Evolutionary conservation across 2,113 vertebrate species (phyloP), one percentile per base, ranked within the genome.

Genomic region (Erythrolamprus reginae): DNA sequence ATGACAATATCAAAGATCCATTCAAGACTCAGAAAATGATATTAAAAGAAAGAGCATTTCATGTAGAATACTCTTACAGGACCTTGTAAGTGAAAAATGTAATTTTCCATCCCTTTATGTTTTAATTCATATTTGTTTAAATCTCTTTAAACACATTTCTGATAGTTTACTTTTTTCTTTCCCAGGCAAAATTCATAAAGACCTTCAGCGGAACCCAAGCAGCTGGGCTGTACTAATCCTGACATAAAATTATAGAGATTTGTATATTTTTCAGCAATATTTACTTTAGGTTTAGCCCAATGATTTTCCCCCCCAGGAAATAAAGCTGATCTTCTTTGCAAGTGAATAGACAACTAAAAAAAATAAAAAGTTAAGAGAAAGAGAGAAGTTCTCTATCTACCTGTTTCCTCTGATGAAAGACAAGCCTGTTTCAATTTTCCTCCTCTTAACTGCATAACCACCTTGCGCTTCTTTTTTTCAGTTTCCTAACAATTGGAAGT

Each of bases 201-300:
- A 95, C 95, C 90, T 96, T 95, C 95, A 93, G 92, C 90, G 92
- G 33, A 77, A 95, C 91, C 92, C 88, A 94, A 96, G 93, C 97
- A 96, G 96, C 97, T 97, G 97, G 96, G 94, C 97, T 92, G 94
- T 96, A 95, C 91, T 95, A 97, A 87, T 96, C 95, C 89, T 97
- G 97, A 97, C 97, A 96, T 8, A 82, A 95, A 96, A 97, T 97
- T 97, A 97, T 61, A 96, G 94, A 93, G 94, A 95, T 95, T 96
- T 96, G 94, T 94, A 96, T 95, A 50, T 95, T 97, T 97, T 96
- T 96, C 96, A 56, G 92, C 93, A 97, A 96, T 93, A 96, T 93
- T 95, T 96, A 96, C 87, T 92, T 92, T 92, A 95, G 95, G 84
- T 94, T 86, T 86, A 94, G 91, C 90, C 87, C 93, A 94, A 91